A percentile compares a stretch with the other conserved stretches of the same genome.
Conservation (phyloP, 2,113 vertebrate species). For the Epinephelus moara region DNA sequence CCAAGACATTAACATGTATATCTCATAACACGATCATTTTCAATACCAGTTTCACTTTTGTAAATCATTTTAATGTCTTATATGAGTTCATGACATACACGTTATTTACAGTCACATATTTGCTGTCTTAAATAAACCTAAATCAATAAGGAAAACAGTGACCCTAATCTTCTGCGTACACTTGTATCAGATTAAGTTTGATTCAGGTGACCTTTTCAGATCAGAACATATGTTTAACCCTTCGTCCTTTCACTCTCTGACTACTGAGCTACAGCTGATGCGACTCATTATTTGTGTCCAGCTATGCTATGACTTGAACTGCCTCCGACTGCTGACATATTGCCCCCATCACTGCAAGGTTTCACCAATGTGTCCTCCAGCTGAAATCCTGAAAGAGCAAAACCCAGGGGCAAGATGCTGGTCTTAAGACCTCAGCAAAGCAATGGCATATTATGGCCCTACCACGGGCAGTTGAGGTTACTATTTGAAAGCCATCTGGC, state of each 20-base stretch:
- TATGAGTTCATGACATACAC: neutral
- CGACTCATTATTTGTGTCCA: conserved; percentile 60
- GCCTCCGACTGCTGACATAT: conserved; percentile 76
- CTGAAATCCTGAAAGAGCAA: conserved; percentile 84
- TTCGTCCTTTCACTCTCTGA: conserved; percentile 63
- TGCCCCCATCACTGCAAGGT: conserved; percentile 79
- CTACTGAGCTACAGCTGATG: conserved; percentile 57
- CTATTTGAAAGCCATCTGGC: conserved; percentile 89
- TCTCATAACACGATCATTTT: neutral
- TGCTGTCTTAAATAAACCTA: neutral
- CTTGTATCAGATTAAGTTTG: conserved; percentile 40
- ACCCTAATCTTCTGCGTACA: conserved; percentile 3
- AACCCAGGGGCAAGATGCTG: conserved; percentile 83
- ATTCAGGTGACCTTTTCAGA: conserved; percentile 64
- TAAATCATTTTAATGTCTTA: neutral
- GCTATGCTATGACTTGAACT: conserved; percentile 66
- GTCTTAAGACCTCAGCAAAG: conserved; percentile 87
- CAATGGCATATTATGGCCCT: conserved; percentile 86
- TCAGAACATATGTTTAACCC: conserved; percentile 44
- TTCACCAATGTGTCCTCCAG: conserved; percentile 75
- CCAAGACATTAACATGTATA: neutral
- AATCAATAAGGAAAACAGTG: conserved; percentile 3
- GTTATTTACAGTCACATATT: neutral
- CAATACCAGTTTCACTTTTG: neutral
- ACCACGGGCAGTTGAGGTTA: conserved; percentile 82